Evolutionary conservation across 2,113 vertebrate species (phyloP), one percentile per base, ranked within the genome.

Genomic region (Motacilla alba): DNA sequence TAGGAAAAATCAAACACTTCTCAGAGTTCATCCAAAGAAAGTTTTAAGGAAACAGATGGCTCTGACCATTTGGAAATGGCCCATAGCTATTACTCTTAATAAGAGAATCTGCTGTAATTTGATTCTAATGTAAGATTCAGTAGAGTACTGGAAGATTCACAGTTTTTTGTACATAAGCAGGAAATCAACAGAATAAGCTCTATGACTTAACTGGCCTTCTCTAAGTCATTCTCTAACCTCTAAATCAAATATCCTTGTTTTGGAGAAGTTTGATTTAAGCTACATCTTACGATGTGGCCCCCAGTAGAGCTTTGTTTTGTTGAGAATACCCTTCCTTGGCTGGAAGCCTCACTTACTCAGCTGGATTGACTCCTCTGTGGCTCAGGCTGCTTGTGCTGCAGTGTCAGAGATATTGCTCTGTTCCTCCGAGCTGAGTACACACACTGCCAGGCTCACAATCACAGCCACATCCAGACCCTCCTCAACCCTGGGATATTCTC

Each of bases 281-380:
- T 87, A 10, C 35, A 4, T 49, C 41, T 53, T 41, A 63, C 13
- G 69, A 9, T 0, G 1, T 41, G 37, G 78, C 58, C 60, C n/a
- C 21, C 16, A 81, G 47, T 35, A 81, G 0, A 11, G 37, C 53
- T 63, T 22, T 84, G 68, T 64, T 94, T 83, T 77, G 75, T 44
- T 58, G 55, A 75, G 62, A 91, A 68, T 37, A 70, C 14, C 52
- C n/a, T 44, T 94, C 52, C n/a, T 44, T 94, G 91, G 91, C 91
- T 92, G 53, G 77, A 91, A 92, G 60, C 62, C 86, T 94, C 66
- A 41, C 69, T 83, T 80, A 74, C 50, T 93, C 89, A 79, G 89
- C 66, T 91, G 62, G 35, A 69, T 84, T 82, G 47, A 37, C 35
- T 90, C 59, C 63, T 72, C 31, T 67, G 26, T 59, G 41, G 31